phyloP scores from a whole-genome alignment of 2,888 invertebrate genomes.

The Dioctria rufipes region DNA sequence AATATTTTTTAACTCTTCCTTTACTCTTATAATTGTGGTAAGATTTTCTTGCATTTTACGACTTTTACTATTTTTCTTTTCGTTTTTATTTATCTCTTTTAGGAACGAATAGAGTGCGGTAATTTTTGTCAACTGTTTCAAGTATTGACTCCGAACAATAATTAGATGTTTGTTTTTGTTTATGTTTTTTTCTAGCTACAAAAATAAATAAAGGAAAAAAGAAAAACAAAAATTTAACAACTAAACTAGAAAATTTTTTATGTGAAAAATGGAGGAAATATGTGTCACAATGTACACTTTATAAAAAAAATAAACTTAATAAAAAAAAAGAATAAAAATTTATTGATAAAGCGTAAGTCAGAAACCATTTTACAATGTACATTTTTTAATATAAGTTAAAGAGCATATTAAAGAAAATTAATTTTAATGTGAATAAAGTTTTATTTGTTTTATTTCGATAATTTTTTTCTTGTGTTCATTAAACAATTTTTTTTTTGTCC shows the following conservation, averaged over 20 bases:
- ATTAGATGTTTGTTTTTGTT: conserved; percentile 23
- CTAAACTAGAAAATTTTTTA: conserved; percentile 46
- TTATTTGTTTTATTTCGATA: conserved; percentile 22
- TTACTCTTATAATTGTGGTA: conserved; percentile 24
- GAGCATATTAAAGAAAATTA: conserved; percentile 45
- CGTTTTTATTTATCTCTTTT: neutral
- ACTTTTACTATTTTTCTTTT: neutral
- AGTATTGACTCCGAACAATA: conserved; percentile 12
- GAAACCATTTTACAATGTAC: conserved; percentile 41
- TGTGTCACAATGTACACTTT: conserved; percentile 51
- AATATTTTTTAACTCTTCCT: conserved; percentile 12
- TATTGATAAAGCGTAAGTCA: conserved; percentile 43
- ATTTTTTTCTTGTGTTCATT: no score
- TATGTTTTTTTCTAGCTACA: conserved; percentile 2
- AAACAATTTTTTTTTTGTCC: no score
- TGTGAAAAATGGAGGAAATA: conserved; percentile 42
- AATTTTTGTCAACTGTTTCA: conserved; percentile 8
- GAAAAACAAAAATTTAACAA: conserved; percentile 23
- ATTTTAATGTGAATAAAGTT: conserved; percentile 47
- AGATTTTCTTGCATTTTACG: conserved; percentile 16
- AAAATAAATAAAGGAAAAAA: conserved; percentile 23
- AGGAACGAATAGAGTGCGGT: conserved; percentile 10
- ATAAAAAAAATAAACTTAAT: neutral
- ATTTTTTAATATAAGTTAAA: conserved; percentile 50
- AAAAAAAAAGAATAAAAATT: conserved; percentile 29